These are phyloP conservation scores for Phasia obesa DNA, from an alignment of 2,888 invertebrate species.

Conservation along the genomic window DNA sequence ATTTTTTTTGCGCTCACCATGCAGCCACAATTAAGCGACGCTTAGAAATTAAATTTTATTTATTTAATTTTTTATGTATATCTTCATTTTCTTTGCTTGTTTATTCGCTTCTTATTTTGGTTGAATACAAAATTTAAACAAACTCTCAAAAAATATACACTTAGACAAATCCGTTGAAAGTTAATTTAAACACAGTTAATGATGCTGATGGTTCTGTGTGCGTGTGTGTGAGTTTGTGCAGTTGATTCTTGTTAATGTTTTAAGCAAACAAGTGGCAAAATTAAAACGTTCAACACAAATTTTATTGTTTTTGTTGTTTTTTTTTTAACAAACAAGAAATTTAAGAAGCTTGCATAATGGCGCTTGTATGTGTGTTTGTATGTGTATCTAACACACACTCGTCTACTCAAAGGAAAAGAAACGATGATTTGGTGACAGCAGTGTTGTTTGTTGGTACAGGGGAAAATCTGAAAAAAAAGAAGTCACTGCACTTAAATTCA, in stretches of 20 bases:
- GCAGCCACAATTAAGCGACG: conserved; percentile 46
- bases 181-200: conserved; percentile 47
- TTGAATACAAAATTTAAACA: conserved; percentile 51
- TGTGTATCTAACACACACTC: conserved; percentile 1
- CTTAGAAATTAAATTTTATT: conserved; percentile 58
- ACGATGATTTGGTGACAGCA: conserved; percentile 62
- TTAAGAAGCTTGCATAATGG: conserved; percentile 71
- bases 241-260: conserved; percentile 63
- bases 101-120: conserved; percentile 42
- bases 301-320: conserved; percentile 36
- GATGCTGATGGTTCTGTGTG: conserved; percentile 1
- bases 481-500: conserved; percentile 61
- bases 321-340: conserved; percentile 57
- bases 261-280: conserved; percentile 68
- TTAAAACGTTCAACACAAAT: conserved; percentile 41
- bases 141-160: conserved; percentile 36
- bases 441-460: conserved; percentile 7
- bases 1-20: not conserved
- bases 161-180: conserved; percentile 48
- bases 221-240: conserved; percentile 1
- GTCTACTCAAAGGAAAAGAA: conserved; percentile 35
- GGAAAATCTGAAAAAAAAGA: conserved; percentile 8
- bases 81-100: conserved; percentile 24
- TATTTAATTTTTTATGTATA: conserved; percentile 22
- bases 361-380: conserved; percentile 49